Evolutionary conservation across 2,888 invertebrate genomes (phyloP), one percentile per base, ranked within the genome.

Genomic region (Caenorhabditis macrosperma): DNA sequence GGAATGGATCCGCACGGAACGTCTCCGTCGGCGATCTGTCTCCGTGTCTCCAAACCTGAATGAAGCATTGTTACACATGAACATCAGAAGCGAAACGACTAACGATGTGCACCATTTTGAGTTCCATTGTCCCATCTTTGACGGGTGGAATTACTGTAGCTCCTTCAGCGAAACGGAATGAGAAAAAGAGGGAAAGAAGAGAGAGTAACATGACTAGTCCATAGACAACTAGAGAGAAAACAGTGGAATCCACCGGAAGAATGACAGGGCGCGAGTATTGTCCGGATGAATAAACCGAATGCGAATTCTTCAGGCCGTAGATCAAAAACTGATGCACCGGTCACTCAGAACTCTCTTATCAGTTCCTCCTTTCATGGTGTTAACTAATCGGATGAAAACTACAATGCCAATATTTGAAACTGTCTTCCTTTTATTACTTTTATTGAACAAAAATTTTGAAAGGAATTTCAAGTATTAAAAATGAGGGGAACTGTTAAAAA

Each of bases 11-110:
- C 10, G 61, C 48, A 5, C 35, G 26, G 52, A 82, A 85, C 3
- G 83, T 82, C 20, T 48, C 50, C 1, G 82, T 79, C 22, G 87
- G 87, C 1, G 86, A 83, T 9, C 88, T 75, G 52, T 87, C 88
- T 28, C 88, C 88, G 46, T 88, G 88, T n/a, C 88, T 76, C 86
- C 87, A 88, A 0, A 88, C 61, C 81, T 81, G 17, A 24, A 44
- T 52, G 35, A 15, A 24, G n/a, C 9, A 15, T 10, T 15, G 20
- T 35, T 17, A 20, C 26, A 22, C 6, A 33, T 33, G 33, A 33
- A 33, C 12, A 38, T 9, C 22, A 20, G 33, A 15, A 17, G 15
- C 10, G 33, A 35, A 33, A 22, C 2, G 22, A 76, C 76, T 69
- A 20, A 77, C 76, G 22, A 77, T 57, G 17, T 77, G 76, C 1